These are phyloP conservation scores for Bungarus multicinctus DNA, from an alignment of 2,113 vertebrate species.

Conservation along the genomic window DNA sequence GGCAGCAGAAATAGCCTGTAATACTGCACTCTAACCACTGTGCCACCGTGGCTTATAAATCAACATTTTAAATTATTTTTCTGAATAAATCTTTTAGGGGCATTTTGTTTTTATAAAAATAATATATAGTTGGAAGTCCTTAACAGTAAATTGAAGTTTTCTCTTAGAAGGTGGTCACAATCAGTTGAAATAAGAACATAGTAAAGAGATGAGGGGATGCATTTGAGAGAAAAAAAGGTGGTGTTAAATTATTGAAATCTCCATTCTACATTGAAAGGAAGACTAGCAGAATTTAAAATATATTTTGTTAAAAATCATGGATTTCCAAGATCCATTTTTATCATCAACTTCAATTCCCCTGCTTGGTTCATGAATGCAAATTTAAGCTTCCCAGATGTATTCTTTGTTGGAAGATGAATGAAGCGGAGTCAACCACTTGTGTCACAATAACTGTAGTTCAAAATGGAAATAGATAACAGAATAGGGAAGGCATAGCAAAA, in stretches of 20 bases:
- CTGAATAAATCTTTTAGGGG: background rate
- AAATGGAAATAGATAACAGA: background rate
- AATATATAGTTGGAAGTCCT: background rate
- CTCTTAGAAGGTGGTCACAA: background rate
- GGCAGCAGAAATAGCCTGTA: no score
- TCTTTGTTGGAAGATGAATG: background rate
- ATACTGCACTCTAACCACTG: no score
- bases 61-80: background rate
- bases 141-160: background rate
- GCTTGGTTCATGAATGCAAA: background rate
- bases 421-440: background rate
- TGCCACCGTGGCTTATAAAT: background rate
- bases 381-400: background rate
- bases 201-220: background rate
- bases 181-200: background rate
- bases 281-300: background rate
- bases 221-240: background rate
- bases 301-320: background rate
- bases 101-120: background rate
- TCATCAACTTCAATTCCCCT: background rate
- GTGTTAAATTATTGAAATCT: background rate
- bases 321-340: background rate
- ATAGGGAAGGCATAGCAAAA: no score
- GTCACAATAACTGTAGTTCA: background rate
- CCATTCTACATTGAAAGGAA: background rate